A percentile compares a stretch with the other conserved stretches of the same genome.
Evolutionary conservation across 2,113 vertebrate species (phyloP).

Genomic region (Lanius collurio): DNA sequence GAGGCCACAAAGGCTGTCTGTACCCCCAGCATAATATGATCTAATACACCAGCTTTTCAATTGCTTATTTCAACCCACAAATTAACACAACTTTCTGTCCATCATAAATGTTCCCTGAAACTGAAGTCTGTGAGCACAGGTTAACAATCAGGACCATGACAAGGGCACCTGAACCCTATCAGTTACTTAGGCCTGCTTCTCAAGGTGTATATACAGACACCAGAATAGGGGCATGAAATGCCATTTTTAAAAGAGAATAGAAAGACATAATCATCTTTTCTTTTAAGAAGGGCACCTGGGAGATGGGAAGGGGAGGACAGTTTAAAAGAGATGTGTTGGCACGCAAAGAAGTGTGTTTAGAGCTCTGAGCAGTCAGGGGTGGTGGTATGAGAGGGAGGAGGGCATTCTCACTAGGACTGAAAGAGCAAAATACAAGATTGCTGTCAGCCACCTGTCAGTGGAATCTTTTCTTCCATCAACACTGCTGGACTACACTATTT

Average conservation of each 20-base stretch:
- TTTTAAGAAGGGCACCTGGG: neutral
- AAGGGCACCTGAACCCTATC: neutral
- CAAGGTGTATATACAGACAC: neutral
- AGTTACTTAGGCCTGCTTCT: neutral
- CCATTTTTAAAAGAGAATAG: neutral
- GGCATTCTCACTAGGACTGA: neutral
- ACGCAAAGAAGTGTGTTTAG: neutral
- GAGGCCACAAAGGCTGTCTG: neutral
- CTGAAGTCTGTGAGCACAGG: neutral
- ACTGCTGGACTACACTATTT: neutral
- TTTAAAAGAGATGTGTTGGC: neutral
- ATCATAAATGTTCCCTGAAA: neutral
- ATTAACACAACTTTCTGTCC: neutral
- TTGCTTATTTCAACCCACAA: neutral
- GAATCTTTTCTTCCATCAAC: neutral
- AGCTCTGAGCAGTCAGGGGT: neutral
- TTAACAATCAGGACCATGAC: neutral
- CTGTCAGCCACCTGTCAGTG: neutral
- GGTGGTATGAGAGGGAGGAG: neutral
- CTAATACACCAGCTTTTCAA: neutral
- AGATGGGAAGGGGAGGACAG: neutral
- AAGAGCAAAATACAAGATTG: neutral
- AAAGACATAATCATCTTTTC: neutral
- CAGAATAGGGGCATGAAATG: neutral
- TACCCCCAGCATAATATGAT: neutral